Base-by-base conservation (phyloP, 2,113 vertebrate genomes). In the Serinus canaria region DNA sequence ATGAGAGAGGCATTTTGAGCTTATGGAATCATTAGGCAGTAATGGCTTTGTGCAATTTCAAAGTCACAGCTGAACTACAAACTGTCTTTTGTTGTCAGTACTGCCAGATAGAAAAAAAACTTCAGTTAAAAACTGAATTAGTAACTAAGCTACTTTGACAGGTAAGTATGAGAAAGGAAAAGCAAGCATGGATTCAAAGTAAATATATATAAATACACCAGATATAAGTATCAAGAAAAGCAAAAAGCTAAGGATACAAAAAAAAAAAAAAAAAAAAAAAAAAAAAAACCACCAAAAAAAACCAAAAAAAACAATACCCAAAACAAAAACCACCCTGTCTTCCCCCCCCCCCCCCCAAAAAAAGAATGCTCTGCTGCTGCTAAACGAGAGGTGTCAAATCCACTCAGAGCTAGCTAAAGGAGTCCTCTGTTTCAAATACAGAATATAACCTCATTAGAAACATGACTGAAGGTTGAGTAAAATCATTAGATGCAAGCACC, bases 261-360 rank as follows among this genome's bases (percentile, higher is more conserved):
- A 83, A 76, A 52, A 9, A 2, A 0, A 6, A 39, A 39, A 41
- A 37, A 37, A 37, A 37, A 37, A 37, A 37, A 37, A 37, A 37
- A 37, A 37, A 37, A 37, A 37, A 37, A 37, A 37, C 37, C 37
- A 37, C 37, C 37, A 37, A 37, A 37, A 37, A 37, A 37, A 39
- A 39, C 9, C 4, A 39, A 39, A 39, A 39, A 39, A 39, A 39
- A 10, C 39, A 39, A 39, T 11, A 39, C 39, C 6, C 17, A 20
- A 28, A 46, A 28, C 12, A 24, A 33, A 73, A 43, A 13, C 2
- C 20, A 37, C 15, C 7, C 13, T 75, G 33, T 11, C 23, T 15
- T 28, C 23, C 23, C 6, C 15, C 6, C 3, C 14, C 1, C 6
- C 7, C 7, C 6, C 2, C 4, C 3, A 17, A 17, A 37, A 41